phyloP scores from a whole-genome alignment of 2,113 vertebrate species.

The Bettongia penicillata region DNA sequence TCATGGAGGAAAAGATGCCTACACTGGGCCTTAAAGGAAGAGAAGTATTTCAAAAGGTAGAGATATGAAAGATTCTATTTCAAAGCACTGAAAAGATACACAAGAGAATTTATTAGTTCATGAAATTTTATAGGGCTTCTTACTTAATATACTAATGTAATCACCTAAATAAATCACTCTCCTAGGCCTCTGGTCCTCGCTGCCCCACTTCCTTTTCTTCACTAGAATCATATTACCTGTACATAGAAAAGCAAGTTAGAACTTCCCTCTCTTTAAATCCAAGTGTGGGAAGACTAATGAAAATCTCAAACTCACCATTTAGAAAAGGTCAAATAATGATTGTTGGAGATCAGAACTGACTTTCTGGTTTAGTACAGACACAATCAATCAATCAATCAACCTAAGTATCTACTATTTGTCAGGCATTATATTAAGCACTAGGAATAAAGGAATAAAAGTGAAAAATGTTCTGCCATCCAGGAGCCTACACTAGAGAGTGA shows the following conservation, averaged over 20 bases:
- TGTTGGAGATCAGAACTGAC: background rate
- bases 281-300: background rate
- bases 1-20: background rate
- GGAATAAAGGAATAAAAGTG: background rate
- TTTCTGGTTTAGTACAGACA: background rate
- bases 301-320: background rate
- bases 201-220: background rate
- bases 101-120: background rate
- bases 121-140: background rate
- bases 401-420: background rate
- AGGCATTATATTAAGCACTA: background rate
- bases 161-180: background rate
- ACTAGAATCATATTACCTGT: constrained; percentile 1
- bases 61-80: background rate
- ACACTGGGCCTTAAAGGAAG: background rate
- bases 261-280: background rate
- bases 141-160: background rate
- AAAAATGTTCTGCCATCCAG: background rate
- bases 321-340: background rate
- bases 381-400: background rate
- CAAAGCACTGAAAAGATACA: background rate
- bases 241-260: background rate
- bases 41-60: background rate
- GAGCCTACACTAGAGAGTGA: background rate
- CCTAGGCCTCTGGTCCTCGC: background rate